These are phyloP conservation scores for Allolobophora icterica DNA, from an alignment of 2,888 invertebrate species.

Conservation along the genomic window DNA sequence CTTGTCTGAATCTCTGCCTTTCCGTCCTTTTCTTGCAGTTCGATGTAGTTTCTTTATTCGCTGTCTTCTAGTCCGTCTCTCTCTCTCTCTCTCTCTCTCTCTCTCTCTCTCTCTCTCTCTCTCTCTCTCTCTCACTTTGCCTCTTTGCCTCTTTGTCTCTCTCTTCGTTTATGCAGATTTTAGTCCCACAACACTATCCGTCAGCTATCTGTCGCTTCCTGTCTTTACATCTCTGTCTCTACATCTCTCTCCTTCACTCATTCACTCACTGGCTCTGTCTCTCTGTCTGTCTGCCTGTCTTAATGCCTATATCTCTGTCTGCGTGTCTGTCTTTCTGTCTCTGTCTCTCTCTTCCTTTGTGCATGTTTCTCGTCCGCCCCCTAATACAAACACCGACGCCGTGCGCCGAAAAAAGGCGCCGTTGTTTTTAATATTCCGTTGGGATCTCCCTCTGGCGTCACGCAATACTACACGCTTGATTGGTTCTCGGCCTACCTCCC, in stretches of 20 bases:
- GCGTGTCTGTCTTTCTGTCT: background rate
- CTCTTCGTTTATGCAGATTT: background rate
- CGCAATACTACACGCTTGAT: slow-evolving; percentile 17
- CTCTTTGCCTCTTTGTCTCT: background rate
- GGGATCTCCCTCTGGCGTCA: slow-evolving; percentile 17
- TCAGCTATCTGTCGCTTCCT: no score
- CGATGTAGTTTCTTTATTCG: no score
- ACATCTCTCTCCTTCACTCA: background rate
- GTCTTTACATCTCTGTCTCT: no score
- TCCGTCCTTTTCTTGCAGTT: background rate
- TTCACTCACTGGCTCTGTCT: background rate
- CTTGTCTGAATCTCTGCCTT: background rate
- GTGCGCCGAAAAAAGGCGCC: background rate
- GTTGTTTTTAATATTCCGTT: slow-evolving; percentile 7
- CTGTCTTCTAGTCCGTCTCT: background rate
- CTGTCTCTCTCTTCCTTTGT: background rate
- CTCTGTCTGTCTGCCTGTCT: background rate
- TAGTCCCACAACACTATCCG: no score
- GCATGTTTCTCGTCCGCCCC: background rate
- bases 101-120: background rate
- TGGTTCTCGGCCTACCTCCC: background rate
- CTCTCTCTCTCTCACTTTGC: background rate
- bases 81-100: background rate
- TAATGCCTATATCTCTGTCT: background rate
- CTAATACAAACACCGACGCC: background rate